Evolutionary conservation across 2,113 vertebrate genomes (phyloP).

Genomic region (Anoplopoma fimbria): DNA sequence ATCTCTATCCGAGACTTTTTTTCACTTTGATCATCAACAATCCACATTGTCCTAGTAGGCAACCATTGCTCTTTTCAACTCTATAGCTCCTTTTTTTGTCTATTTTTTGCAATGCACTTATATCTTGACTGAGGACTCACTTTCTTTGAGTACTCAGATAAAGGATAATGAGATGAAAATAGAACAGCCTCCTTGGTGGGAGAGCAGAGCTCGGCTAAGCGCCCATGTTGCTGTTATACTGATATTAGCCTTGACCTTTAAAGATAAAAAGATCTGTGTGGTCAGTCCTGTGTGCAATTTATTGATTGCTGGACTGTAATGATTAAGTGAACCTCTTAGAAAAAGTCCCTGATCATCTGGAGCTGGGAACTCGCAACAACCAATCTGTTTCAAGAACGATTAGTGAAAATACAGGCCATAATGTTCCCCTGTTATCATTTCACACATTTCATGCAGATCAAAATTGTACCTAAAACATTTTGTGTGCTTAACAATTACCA

Average conservation of each 20-base stretch:
- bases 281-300: not conserved
- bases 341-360: not conserved
- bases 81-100: not conserved
- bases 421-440: not conserved
- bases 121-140: slow-evolving; percentile 4
- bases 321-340: not conserved
- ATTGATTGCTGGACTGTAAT: not conserved
- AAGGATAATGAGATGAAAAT: slow-evolving; percentile 56
- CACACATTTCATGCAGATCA: not conserved
- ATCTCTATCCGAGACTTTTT: slow-evolving; percentile 21
- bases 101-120: slow-evolving; percentile 19
- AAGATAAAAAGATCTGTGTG: not conserved
- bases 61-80: not conserved
- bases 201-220: not conserved
- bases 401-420: not conserved
- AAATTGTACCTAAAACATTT: not conserved
- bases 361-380: not conserved
- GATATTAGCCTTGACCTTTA: slow-evolving; percentile 2
- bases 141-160: slow-evolving; percentile 15
- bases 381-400: not conserved
- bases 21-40: slow-evolving; percentile 27
- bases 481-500: slow-evolving; percentile 5
- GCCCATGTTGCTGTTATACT: not conserved
- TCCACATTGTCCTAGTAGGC: not conserved
- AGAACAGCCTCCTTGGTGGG: slow-evolving; percentile 14